These are phyloP conservation scores for Ciona savignyi DNA, from an alignment of 23 tunicate genomes.

Conservation along the genomic window DNA sequence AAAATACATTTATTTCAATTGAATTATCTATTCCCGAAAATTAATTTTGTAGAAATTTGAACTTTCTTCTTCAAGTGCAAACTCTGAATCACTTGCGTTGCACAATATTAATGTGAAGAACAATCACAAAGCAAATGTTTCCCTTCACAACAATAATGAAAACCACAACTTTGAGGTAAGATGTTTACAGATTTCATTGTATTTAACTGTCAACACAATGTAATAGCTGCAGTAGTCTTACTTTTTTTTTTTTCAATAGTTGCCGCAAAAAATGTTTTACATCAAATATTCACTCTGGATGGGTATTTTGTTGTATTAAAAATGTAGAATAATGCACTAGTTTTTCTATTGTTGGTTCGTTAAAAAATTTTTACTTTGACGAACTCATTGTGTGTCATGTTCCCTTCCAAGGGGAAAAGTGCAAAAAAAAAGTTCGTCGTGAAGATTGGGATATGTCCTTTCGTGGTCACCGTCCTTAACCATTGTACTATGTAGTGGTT, in stretches of 20 bases:
- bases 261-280: too few species aligned
- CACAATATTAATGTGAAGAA: background rate
- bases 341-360: background rate
- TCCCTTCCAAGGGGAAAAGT: too few species aligned
- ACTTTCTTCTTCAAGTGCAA: background rate
- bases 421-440: background rate
- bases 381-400: background rate
- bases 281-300: too few species aligned
- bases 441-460: background rate
- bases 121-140: constrained; percentile 4
- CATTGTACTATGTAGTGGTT: background rate
- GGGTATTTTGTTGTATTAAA: too few species aligned
- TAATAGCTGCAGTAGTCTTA: too few species aligned
- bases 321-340: background rate
- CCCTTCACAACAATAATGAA: constrained; percentile 8
- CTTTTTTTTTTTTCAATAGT: too few species aligned
- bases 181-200: background rate
- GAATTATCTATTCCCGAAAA: constrained; percentile 2
- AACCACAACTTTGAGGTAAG: constrained; percentile 17
- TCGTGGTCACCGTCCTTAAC: background rate
- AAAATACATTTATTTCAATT: background rate
- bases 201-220: background rate
- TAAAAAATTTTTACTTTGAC: background rate
- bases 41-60: constrained; percentile 3
- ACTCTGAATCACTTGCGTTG: background rate